These are phyloP conservation scores for Thalassarche chlororhynchos DNA, from an alignment of 2,113 vertebrate species.

Conservation along the genomic window DNA sequence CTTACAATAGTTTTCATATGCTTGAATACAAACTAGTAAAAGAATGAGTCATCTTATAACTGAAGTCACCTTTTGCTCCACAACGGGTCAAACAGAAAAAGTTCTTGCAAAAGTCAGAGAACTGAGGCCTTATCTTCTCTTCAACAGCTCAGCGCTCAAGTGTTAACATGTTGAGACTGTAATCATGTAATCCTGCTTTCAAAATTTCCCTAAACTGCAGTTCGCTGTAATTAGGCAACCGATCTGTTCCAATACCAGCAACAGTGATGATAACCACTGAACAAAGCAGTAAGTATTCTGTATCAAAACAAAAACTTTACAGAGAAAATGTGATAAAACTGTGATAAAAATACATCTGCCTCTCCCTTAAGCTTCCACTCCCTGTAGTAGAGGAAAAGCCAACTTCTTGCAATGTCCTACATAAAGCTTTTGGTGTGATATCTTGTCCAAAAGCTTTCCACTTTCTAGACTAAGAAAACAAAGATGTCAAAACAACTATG, in stretches of 20 bases:
- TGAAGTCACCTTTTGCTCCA: background rate
- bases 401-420: background rate
- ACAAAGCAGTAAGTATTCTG: background rate
- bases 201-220: background rate
- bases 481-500: background rate
- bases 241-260: background rate
- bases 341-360: background rate
- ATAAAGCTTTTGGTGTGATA: background rate
- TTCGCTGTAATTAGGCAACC: background rate
- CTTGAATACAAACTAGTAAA: background rate
- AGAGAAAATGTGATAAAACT: background rate
- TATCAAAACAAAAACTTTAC: background rate
- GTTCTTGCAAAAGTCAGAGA: background rate
- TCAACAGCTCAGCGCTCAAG: background rate
- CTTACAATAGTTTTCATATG: background rate
- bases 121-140: background rate
- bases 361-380: background rate
- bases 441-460: background rate
- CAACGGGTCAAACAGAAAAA: background rate
- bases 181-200: background rate
- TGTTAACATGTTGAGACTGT: background rate
- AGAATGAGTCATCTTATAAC: background rate
- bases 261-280: background rate
- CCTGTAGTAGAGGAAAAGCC: background rate
- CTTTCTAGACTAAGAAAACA: background rate